Evolutionary conservation across 2,797 vertebrate genomes (phyloP).

Genomic region (Squalus acanthias): DNA sequence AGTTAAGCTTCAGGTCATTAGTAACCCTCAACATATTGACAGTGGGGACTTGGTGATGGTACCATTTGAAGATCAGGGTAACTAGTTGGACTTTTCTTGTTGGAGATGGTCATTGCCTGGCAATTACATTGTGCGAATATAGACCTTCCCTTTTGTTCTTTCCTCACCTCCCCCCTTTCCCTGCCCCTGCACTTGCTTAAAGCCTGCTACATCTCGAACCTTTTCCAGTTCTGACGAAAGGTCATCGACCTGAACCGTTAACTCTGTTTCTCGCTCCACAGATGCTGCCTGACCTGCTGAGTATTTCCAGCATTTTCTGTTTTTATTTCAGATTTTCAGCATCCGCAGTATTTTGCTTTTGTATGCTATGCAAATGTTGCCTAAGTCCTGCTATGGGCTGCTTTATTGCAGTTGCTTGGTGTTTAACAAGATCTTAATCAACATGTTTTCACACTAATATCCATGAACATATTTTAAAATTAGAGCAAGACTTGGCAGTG

Average conservation of each 20-base stretch:
- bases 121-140: background rate
- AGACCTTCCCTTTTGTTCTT: too few relatives aligned
- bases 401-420: background rate
- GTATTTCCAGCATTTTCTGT: too few relatives aligned
- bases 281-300: too few relatives aligned
- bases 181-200: too few relatives aligned
- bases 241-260: too few relatives aligned
- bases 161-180: too few relatives aligned
- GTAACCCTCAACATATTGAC: background rate
- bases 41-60: background rate
- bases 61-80: background rate
- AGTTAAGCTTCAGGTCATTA: background rate
- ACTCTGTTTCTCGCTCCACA: too few relatives aligned
- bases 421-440: background rate
- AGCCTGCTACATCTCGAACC: too few relatives aligned
- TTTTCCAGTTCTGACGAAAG: too few relatives aligned
- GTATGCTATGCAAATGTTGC: background rate
- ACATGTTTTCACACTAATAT: background rate
- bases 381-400: background rate
- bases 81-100: background rate
- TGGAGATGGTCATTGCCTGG: background rate
- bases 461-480: background rate
- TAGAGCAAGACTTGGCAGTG: background rate
- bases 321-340: too few relatives aligned
- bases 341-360: too few relatives aligned